A percentile compares a stretch with the other conserved stretches of the same genome.
These are phyloP conservation scores for Gibbula magus DNA, from an alignment of 2,888 invertebrate species.

Conservation along the genomic window DNA sequence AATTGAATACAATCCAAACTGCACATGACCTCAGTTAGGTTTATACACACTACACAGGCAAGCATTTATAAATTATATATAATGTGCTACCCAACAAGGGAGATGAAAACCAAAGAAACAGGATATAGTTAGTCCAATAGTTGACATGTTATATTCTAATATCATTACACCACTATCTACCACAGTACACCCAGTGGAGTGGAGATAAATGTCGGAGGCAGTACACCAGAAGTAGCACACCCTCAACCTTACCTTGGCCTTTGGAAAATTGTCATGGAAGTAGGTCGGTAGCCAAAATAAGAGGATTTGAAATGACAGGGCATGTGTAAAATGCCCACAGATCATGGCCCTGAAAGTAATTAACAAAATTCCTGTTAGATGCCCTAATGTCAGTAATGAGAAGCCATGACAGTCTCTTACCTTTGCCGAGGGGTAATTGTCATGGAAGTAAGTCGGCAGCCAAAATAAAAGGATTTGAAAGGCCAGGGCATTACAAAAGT, in stretches of 20 bases:
- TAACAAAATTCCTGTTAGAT: background rate
- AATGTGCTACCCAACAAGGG: too few species aligned
- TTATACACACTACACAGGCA: too few species aligned
- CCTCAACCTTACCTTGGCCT: conserved; percentile 77
- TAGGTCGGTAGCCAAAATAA: conserved; percentile 81
- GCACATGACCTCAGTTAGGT: too few species aligned
- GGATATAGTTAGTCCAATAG: too few species aligned
- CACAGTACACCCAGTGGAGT: too few species aligned
- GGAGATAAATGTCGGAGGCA: too few species aligned
- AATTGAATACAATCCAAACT: too few species aligned
- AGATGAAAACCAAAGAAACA: too few species aligned
- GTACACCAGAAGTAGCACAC: background rate
- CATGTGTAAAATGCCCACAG: background rate
- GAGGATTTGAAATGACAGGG: conserved; percentile 11
- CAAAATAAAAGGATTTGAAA: conserved; percentile 61
- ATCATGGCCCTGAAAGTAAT: background rate
- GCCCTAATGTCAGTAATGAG: background rate
- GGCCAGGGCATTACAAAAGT: background rate
- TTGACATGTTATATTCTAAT: too few species aligned
- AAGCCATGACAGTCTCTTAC: conserved; percentile 44
- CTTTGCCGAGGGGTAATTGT: conserved; percentile 80
- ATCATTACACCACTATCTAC: too few species aligned
- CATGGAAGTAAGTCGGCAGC: conserved; percentile 85
- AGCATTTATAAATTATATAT: too few species aligned
- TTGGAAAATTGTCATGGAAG: conserved; percentile 82